Evolutionary conservation across 1,140 invertebrate species (phyloP).

Genomic region (Daktulosphaira vitifoliae): DNA sequence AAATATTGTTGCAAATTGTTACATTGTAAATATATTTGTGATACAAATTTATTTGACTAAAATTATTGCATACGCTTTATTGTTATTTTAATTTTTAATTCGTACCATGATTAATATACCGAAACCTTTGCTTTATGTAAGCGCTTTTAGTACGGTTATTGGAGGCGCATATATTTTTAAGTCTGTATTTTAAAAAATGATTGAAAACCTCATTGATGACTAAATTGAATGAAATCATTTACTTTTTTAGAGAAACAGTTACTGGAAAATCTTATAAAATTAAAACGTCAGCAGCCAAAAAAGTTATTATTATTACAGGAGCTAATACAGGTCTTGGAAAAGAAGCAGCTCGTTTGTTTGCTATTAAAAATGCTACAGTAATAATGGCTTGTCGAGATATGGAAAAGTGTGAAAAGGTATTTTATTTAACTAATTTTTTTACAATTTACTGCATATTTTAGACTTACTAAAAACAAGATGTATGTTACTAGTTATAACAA

Average conservation of each 20-base stretch:
- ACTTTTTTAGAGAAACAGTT: constrained; percentile 35
- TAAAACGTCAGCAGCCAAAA: constrained; percentile 42
- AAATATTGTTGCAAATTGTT: too few relatives aligned
- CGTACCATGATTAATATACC: constrained; percentile 21
- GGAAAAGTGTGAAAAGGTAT: constrained; percentile 42
- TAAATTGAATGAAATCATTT: not conserved
- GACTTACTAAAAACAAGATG: too few relatives aligned
- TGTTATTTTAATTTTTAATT: too few relatives aligned
- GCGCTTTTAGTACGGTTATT: constrained; percentile 34
- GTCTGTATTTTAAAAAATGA: constrained; percentile 19
- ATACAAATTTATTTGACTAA: too few relatives aligned
- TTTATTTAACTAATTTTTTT: too few relatives aligned
- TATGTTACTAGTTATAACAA: too few relatives aligned
- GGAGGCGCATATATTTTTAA: constrained; percentile 35
- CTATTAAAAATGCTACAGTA: constrained; percentile 53
- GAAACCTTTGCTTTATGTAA: constrained; percentile 35
- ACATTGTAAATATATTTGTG: too few relatives aligned
- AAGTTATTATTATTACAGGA: constrained; percentile 55
- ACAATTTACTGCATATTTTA: too few relatives aligned
- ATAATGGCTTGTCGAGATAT: constrained; percentile 65
- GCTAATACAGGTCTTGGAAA: constrained; percentile 56
- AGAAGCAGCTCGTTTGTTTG: constrained; percentile 50
- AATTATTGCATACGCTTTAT: too few relatives aligned
- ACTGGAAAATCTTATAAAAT: constrained; percentile 37
- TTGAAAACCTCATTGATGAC: not conserved